Percentiles rank a stretch among this genome's conserved stretches.
These are phyloP conservation scores for Amphimedon queenslandica DNA, from an alignment of 37 sponge, comb jelly and placozoan genomes.

Conservation along the genomic window DNA sequence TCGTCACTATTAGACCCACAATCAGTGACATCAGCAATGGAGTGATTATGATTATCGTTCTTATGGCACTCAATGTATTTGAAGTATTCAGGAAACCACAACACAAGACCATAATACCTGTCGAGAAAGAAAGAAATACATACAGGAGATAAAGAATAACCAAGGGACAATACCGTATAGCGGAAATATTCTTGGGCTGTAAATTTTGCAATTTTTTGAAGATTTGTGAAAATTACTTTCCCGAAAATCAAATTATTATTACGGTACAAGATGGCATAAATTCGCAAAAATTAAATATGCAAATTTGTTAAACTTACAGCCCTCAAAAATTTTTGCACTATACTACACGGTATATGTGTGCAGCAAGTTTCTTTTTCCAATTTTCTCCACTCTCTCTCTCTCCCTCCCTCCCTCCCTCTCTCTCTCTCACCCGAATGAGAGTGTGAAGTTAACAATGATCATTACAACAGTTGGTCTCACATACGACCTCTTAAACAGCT, in stretches of 20 bases:
- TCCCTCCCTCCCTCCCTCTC: neutral
- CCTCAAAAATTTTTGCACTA: no score
- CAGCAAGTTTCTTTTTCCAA: neutral
- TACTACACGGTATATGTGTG: neutral
- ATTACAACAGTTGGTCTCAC: constrained; percentile 39
- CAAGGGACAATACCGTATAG: no score
- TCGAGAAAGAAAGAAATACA: neutral
- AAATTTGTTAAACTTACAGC: no score
- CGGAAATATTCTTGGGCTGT: no score
- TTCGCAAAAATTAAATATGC: no score
- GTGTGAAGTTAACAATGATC: constrained; percentile 45
- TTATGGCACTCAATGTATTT: constrained; percentile 10
- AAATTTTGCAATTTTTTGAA: no score
- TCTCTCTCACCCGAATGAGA: constrained; percentile 69
- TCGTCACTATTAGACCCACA: neutral
- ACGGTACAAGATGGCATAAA: no score
- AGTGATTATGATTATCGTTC: neutral
- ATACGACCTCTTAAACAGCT: constrained; percentile 35
- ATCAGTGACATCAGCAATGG: neutral
- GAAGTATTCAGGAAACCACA: constrained; percentile 97
- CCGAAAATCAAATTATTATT: no score
- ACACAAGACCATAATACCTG: constrained; percentile 87
- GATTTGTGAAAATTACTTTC: no score
- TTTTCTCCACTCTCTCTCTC: neutral
- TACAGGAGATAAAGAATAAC: no score